phyloP scores from a whole-genome alignment of 1,140 invertebrate genomes.

The Chironomus striatipennis region DNA sequence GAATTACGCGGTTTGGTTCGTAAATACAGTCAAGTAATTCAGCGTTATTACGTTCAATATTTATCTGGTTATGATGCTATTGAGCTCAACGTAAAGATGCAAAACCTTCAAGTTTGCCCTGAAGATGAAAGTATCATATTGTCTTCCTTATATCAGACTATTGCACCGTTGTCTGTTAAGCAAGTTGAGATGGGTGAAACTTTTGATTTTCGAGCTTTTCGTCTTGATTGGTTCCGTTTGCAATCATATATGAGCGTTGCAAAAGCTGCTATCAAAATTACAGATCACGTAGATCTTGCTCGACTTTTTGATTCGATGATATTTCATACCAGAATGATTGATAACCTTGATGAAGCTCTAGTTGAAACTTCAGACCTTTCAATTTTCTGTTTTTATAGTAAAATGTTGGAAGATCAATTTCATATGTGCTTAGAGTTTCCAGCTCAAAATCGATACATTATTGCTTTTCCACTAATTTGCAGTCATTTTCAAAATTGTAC shows the following conservation, averaged over 20 bases:
- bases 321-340: slow-evolving; percentile 98
- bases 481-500: slow-evolving; percentile 97
- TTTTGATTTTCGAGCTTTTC: slow-evolving; percentile 91
- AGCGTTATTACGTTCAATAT: slow-evolving; percentile 97
- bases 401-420: slow-evolving; percentile 96
- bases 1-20: slow-evolving; percentile 86
- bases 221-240: slow-evolving; percentile 94
- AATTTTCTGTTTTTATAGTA: slow-evolving; percentile 95
- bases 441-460: slow-evolving; percentile 94
- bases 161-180: slow-evolving; percentile 80
- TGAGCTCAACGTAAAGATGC: slow-evolving; percentile 83
- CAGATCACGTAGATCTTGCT: slow-evolving; percentile 81
- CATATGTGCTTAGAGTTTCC: slow-evolving; percentile 98
- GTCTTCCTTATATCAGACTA: slow-evolving; percentile 84
- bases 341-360: slow-evolving; percentile 95
- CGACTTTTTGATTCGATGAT: slow-evolving; percentile 90
- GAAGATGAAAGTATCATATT: slow-evolving; percentile 94
- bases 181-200: slow-evolving; percentile 95
- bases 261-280: slow-evolving; percentile 72
- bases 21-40: slow-evolving; percentile 95
- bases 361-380: slow-evolving; percentile 95
- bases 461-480: slow-evolving; percentile 96
- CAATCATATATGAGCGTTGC: slow-evolving; percentile 88
- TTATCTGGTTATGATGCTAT: slow-evolving; percentile 92
- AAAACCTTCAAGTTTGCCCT: slow-evolving; percentile 72